These are phyloP conservation scores for Rhingia campestris DNA, from an alignment of 2,888 invertebrate species.

Conservation along the genomic window DNA sequence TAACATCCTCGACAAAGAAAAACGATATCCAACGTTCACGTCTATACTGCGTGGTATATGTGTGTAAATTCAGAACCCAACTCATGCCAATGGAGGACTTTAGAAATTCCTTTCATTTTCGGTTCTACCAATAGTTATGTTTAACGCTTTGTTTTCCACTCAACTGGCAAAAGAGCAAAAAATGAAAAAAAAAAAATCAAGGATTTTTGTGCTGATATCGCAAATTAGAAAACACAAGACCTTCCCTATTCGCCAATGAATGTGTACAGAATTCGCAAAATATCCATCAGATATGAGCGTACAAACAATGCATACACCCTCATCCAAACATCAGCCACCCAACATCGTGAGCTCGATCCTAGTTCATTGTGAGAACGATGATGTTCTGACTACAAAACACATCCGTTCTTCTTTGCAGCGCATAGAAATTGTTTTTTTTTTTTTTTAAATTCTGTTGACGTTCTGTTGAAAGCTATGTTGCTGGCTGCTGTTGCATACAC, in stretches of 20 bases:
- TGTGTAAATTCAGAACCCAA: too few species aligned
- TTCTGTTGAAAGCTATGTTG: conserved; percentile 53
- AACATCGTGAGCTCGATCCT: conserved; percentile 39
- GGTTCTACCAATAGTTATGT: conserved; percentile 17
- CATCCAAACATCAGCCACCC: conserved; percentile 18
- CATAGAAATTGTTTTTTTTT: conserved; percentile 40
- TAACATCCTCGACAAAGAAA: conserved; percentile 57
- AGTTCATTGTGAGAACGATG: conserved; percentile 58
- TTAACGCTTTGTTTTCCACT: conserved; percentile 60
- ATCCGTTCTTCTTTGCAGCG: conserved; percentile 61
- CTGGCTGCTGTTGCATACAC: conserved; percentile 62
- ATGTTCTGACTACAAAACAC: conserved; percentile 72
- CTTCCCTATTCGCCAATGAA: conserved; percentile 31
- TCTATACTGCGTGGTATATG: not conserved
- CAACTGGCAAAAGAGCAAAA: conserved; percentile 39
- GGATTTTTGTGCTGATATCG: conserved; percentile 68
- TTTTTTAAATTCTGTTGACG: conserved; percentile 65
- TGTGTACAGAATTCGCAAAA: conserved; percentile 68
- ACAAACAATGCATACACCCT: conserved; percentile 45
- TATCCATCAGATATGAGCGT: conserved; percentile 61
- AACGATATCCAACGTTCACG: conserved; percentile 18
- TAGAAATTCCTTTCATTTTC: conserved; percentile 59
- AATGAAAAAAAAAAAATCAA: conserved; percentile 29
- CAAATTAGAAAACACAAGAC: conserved; percentile 70
- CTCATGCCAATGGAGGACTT: conserved; percentile 36